Evolutionary conservation across 2,797 vertebrate species (phyloP).

Genomic region (Ctenochaetus hawaiiensis): DNA sequence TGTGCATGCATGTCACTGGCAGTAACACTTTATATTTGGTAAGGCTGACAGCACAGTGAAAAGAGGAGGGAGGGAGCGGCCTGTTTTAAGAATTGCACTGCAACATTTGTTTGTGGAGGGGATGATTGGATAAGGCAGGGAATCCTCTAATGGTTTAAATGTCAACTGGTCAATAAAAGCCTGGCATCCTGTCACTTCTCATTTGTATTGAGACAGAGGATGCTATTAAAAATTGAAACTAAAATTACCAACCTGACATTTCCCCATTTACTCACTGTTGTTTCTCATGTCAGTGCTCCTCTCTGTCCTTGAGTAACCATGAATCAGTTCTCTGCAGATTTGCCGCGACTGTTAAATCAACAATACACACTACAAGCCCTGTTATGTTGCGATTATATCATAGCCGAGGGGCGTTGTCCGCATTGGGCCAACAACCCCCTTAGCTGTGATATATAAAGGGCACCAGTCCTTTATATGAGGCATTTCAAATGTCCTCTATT

Average conservation of each 20-base stretch:
- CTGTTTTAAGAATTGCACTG: slow-evolving; percentile 57
- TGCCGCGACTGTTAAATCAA: slow-evolving; percentile 17
- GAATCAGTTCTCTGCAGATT: slow-evolving; percentile 47
- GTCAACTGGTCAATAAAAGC: slow-evolving; percentile 84
- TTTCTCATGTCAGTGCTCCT: slow-evolving; percentile 56
- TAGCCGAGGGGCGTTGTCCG: too few species aligned
- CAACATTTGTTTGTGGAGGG: slow-evolving; percentile 70
- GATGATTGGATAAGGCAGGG: slow-evolving; percentile 70
- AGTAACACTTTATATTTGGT: slow-evolving; percentile 58
- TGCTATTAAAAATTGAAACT: slow-evolving; percentile 77
- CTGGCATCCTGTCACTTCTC: slow-evolving; percentile 76
- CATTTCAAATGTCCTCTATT: too few species aligned
- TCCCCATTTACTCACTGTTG: slow-evolving; percentile 70
- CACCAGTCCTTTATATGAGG: too few species aligned
- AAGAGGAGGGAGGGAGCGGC: slow-evolving; percentile 1
- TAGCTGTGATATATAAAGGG: too few species aligned
- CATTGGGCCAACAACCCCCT: too few species aligned
- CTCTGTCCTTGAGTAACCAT: slow-evolving; percentile 25
- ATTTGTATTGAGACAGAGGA: slow-evolving; percentile 78
- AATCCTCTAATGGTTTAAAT: slow-evolving; percentile 81
- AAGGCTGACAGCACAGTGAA: slow-evolving; percentile 53
- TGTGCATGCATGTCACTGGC: slow-evolving; percentile 44
- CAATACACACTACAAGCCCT: slow-evolving; percentile 11
- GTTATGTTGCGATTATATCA: neutral
- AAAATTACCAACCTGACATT: slow-evolving; percentile 80